phyloP scores from a whole-genome alignment of 2,113 vertebrate genomes.

The Hoplias malabaricus region DNA sequence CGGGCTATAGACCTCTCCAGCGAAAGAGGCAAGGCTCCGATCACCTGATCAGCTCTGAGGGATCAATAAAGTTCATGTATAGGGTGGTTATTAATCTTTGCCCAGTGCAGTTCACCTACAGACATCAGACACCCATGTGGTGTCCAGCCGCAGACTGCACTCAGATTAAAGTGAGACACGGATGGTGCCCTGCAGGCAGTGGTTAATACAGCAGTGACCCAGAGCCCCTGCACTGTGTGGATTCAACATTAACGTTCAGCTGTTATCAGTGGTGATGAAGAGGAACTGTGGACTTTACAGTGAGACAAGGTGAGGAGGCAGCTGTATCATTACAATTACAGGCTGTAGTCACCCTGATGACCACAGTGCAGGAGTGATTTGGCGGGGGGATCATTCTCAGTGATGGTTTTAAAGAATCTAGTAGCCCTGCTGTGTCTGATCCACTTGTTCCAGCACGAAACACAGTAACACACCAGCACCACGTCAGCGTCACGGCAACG shows the following conservation, averaged over 20 bases:
- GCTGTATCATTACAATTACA: too few species aligned
- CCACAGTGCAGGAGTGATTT: too few species aligned
- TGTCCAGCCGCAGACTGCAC: background rate
- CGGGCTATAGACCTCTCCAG: background rate
- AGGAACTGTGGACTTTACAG: background rate
- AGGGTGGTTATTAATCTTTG: background rate
- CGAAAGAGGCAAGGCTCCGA: background rate
- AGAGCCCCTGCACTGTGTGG: background rate
- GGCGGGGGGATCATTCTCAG: too few species aligned
- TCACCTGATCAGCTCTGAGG: background rate
- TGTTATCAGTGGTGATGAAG: too few species aligned
- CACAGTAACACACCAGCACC: too few species aligned
- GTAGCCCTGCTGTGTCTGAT: too few species aligned
- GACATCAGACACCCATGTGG: background rate
- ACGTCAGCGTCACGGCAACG: too few species aligned
- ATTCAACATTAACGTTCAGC: too few species aligned
- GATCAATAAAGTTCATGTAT: background rate
- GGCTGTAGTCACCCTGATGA: too few species aligned
- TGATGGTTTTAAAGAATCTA: too few species aligned
- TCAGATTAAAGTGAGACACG: background rate
- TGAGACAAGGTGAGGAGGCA: background rate
- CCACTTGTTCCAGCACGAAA: too few species aligned
- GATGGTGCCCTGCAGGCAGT: background rate
- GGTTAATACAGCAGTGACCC: background rate
- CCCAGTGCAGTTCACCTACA: background rate